phyloP scores from a whole-genome alignment of 2,888 invertebrate genomes.

The Drosophila nigricruria region DNA sequence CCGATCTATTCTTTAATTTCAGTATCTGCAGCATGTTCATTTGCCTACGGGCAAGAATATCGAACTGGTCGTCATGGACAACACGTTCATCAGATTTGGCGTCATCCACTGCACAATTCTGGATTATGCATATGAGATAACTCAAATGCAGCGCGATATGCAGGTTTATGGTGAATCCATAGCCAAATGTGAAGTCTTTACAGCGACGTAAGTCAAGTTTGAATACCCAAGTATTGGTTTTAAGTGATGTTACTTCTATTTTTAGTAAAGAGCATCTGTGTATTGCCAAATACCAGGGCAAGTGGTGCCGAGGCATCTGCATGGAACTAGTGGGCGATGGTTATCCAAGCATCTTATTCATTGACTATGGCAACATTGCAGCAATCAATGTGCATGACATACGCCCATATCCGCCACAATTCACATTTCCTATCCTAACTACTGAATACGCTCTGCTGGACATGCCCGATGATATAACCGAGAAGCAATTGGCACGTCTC shows the following conservation, averaged over 20 bases:
- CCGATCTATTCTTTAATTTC: conserved; percentile 1
- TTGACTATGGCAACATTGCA: conserved; percentile 83
- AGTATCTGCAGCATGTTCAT: conserved; percentile 67
- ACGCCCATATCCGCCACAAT: conserved; percentile 82
- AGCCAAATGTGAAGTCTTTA: conserved; percentile 57
- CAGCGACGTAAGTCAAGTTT: conserved; percentile 73
- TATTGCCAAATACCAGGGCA: conserved; percentile 78
- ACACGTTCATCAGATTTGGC: conserved; percentile 73
- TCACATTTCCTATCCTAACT: conserved; percentile 79
- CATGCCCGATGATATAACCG: conserved; percentile 30
- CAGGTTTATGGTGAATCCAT: conserved; percentile 72
- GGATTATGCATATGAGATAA: conserved; percentile 73
- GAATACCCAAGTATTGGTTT: neutral
- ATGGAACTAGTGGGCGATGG: conserved; percentile 84
- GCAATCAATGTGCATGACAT: conserved; percentile 76
- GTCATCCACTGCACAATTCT: conserved; percentile 78
- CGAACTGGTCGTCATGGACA: conserved; percentile 82
- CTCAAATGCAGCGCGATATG: conserved; percentile 76
- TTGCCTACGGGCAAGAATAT: conserved; percentile 75
- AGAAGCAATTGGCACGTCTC: conserved; percentile 28
- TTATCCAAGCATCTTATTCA: conserved; percentile 81
- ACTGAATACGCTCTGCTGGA: conserved; percentile 76
- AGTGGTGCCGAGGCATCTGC: conserved; percentile 83
- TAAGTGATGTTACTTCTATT: neutral
- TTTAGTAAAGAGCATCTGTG: conserved; percentile 78